Conservation (phyloP, 2,888 invertebrate species). For the Eupithecia inturbata region DNA sequence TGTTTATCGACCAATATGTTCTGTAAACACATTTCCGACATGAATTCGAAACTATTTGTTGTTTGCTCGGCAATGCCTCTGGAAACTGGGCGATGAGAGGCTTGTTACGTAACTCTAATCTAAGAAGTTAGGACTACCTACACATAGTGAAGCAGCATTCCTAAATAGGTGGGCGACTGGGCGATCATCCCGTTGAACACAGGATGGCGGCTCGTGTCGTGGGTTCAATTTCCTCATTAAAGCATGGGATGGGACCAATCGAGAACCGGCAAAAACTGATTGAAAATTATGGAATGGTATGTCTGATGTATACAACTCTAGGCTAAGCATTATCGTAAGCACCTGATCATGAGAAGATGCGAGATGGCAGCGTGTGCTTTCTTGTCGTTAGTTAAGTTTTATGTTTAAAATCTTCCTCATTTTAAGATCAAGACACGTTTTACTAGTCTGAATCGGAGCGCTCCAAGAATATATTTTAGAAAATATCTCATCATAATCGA, state of each 20-base stretch:
- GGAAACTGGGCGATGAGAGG: conserved; percentile 31
- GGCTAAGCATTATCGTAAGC: not conserved
- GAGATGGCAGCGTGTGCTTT: not conserved
- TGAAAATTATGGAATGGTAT: conserved; percentile 6
- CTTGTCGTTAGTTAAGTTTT: not conserved
- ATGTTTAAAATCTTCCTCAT: not conserved
- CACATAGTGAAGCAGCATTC: conserved; percentile 18
- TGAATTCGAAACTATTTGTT: conserved; percentile 39
- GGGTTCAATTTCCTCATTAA: conserved; percentile 14
- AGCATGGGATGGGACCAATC: conserved; percentile 5
- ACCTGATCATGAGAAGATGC: not conserved
- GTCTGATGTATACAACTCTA: not conserved
- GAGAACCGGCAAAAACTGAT: conserved; percentile 7
- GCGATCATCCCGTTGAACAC: conserved; percentile 14
- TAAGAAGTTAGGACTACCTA: conserved; percentile 3
- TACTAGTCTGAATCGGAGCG: not conserved
- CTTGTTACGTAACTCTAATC: conserved; percentile 23
- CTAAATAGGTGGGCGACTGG: conserved; percentile 17
- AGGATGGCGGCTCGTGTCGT: conserved; percentile 5
- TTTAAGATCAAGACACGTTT: not conserved
- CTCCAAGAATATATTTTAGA: not conserved
- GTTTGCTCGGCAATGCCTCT: conserved; percentile 37
- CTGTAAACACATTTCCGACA: conserved; percentile 38
- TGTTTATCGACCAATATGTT: conserved; percentile 39
- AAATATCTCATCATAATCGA: not conserved